phyloP scores from a whole-genome alignment of 2,888 invertebrate genomes.

The Asteroscopus sphinx region DNA sequence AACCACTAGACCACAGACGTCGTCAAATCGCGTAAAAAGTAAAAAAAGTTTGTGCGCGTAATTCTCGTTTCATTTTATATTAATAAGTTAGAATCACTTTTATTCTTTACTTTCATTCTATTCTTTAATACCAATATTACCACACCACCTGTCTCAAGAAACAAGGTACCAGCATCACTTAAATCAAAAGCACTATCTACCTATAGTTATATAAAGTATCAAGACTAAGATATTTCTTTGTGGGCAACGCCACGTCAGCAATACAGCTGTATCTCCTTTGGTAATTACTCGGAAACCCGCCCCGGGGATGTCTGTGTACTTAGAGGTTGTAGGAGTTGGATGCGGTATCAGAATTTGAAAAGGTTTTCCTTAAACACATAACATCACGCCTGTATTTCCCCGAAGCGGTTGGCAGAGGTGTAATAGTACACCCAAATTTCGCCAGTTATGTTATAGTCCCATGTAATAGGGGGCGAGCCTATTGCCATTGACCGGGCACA shows the following conservation, averaged over 20 bases:
- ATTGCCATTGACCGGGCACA: no score
- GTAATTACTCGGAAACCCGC: conserved; percentile 70
- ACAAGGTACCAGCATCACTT: conserved; percentile 19
- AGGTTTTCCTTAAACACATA: neutral
- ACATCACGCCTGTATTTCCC: no score
- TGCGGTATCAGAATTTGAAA: conserved; percentile 32
- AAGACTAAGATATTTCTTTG: conserved; percentile 51
- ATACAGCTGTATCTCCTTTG: conserved; percentile 67
- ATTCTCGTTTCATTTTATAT: no score
- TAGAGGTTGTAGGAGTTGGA: conserved; percentile 20
- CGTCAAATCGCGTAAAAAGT: no score
- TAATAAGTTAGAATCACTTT: no score
- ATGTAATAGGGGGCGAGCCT: no score
- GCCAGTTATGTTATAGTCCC: no score
- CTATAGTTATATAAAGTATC: conserved; percentile 10
- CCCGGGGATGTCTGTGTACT: conserved; percentile 49
- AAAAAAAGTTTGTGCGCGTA: no score
- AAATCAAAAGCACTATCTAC: conserved; percentile 31
- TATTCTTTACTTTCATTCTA: no score
- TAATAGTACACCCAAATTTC: no score
- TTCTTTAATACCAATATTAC: neutral
- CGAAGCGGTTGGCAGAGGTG: no score
- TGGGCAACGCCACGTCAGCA: conserved; percentile 61
- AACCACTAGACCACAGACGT: no score
- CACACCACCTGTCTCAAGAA: conserved; percentile 1